phyloP scores from a whole-genome alignment of 2,888 invertebrate species.

The Anodontia alba region DNA sequence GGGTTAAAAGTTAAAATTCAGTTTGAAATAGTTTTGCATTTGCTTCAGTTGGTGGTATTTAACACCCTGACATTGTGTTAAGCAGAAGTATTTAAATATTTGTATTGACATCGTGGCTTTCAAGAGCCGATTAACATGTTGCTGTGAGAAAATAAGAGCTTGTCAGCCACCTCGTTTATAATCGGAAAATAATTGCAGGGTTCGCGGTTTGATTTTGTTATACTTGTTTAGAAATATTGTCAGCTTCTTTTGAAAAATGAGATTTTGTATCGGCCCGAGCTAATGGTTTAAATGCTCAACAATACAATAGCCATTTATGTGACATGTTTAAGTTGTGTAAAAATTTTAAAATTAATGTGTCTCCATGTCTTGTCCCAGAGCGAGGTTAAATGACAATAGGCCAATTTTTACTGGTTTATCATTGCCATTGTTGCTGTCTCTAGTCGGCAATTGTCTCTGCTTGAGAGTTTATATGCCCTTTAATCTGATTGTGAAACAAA shows the following conservation, averaged over 20 bases:
- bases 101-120: background rate
- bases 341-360: conserved; percentile 48
- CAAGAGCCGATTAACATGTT: conserved; percentile 3
- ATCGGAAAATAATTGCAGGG: conserved; percentile 18
- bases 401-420: conserved; percentile 9
- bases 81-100: background rate
- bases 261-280: conserved; percentile 47
- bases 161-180: conserved; percentile 12
- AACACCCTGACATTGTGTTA: background rate
- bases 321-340: conserved; percentile 28
- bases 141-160: background rate
- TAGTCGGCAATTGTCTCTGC: conserved; percentile 5
- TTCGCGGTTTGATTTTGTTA: conserved; percentile 11
- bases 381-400: conserved; percentile 41
- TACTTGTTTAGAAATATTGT: conserved; percentile 31
- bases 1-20: too few species aligned
- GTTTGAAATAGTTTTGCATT: background rate
- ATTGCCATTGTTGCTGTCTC: background rate
- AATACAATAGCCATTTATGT: conserved; percentile 29
- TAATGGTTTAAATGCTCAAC: conserved; percentile 52
- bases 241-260: conserved; percentile 51
- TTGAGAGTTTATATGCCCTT: conserved; percentile 24
- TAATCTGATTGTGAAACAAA: conserved; percentile 33
- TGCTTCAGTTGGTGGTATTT: too few species aligned
- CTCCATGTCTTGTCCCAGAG: conserved; percentile 5